These are phyloP conservation scores for Onychomys arenicola DNA, from an alignment of 2,797 vertebrate genomes.

Conservation along the genomic window DNA sequence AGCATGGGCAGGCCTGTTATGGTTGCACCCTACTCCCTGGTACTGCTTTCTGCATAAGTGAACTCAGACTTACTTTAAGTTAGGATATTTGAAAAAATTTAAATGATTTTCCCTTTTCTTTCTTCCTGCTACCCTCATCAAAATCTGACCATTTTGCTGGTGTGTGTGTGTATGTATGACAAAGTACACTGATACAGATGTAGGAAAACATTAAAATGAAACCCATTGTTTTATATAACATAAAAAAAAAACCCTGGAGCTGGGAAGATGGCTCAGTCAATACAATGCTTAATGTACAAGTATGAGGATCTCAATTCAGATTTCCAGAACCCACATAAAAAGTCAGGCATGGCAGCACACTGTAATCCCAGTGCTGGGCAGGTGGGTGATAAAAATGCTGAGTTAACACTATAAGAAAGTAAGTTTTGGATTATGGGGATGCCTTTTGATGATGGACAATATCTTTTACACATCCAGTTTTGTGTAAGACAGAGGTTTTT, in stretches of 20 bases:
- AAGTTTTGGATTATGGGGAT: background rate
- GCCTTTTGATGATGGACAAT: background rate
- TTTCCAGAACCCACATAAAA: background rate
- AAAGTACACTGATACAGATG: background rate
- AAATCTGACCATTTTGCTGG: background rate
- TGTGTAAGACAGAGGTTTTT: background rate
- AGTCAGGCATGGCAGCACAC: background rate
- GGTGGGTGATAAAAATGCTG: background rate
- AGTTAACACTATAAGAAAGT: background rate
- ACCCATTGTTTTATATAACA: too few relatives aligned
- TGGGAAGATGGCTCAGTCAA: background rate
- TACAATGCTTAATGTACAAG: background rate
- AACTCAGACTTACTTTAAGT: slow-evolving; percentile 52
- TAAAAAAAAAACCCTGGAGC: background rate
- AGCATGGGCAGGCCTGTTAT: background rate
- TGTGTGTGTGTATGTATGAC: background rate
- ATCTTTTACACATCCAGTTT: background rate
- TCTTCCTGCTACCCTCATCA: background rate
- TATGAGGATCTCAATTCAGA: background rate
- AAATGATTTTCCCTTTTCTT: background rate
- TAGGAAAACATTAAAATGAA: background rate
- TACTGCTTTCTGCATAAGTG: background rate
- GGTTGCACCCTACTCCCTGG: background rate
- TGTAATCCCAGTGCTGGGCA: background rate
- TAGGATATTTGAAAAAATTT: background rate